Conservation (phyloP, 2,888 invertebrate species). For the Nipponacmea schrenckii region DNA sequence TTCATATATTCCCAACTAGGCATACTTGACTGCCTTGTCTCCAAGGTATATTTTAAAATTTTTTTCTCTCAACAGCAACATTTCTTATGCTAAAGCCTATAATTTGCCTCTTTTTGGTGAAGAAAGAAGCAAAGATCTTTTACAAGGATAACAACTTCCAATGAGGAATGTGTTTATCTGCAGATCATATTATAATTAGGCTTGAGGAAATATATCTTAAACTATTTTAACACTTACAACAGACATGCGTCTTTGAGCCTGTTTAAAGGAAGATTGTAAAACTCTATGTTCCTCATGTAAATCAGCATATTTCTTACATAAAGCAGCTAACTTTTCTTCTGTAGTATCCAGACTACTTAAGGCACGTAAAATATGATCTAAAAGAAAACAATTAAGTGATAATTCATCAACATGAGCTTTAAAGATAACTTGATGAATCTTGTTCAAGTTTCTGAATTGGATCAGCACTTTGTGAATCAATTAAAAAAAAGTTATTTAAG, state of each 20-base stretch:
- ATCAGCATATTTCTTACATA: slow-evolving; percentile 82
- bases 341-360: slow-evolving; percentile 70
- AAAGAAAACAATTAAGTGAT: slow-evolving; percentile 21
- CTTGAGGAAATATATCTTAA: no score
- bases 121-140: no score
- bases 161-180: no score
- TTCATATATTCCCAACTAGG: no score
- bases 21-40: no score
- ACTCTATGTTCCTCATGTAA: slow-evolving; percentile 77
- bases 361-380: slow-evolving; percentile 74
- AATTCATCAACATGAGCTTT: not conserved
- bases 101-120: no score
- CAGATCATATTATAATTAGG: no score
- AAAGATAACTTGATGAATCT: not conserved
- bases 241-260: slow-evolving; percentile 60
- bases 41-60: no score
- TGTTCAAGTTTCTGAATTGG: not conserved
- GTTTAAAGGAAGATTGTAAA: slow-evolving; percentile 63
- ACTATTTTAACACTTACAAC: slow-evolving; percentile 49
- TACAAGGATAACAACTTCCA: no score
- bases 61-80: no score
- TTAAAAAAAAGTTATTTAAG: no score
- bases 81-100: no score
- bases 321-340: slow-evolving; percentile 77
- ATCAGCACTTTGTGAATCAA: not conserved